Percentiles rank a stretch among this genome's conserved stretches.
phyloP scores from a whole-genome alignment of 2,113 vertebrate genomes.

The Larimichthys crocea region DNA sequence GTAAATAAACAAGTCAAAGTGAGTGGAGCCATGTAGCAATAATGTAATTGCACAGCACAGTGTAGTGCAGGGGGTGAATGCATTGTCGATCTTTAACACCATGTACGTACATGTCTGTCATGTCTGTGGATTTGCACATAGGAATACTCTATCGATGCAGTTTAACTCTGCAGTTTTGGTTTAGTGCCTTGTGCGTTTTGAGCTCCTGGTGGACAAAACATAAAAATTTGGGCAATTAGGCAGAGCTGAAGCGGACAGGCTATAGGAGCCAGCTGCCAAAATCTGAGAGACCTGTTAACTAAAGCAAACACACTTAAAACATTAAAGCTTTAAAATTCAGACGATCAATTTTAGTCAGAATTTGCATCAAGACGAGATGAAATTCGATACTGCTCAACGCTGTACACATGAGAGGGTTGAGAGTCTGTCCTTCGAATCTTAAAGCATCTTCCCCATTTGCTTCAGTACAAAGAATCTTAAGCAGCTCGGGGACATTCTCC shows the following conservation, averaged over 20 bases:
- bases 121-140: not conserved
- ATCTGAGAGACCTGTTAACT: constrained; percentile 10
- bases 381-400: not conserved
- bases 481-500: not conserved
- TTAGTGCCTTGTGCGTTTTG: not conserved
- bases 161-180: constrained; percentile 6
- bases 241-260: constrained; percentile 2
- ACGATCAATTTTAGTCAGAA: not conserved
- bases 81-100: not conserved
- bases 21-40: constrained; percentile 5
- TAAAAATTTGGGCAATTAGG: constrained; percentile 4
- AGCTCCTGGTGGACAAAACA: constrained; percentile 16
- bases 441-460: constrained; percentile 1
- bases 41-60: constrained; percentile 29
- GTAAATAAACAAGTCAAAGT: constrained; percentile 22
- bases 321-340: not conserved
- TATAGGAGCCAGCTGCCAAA: constrained; percentile 1
- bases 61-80: not conserved
- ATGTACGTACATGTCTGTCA: not conserved
- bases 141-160: too few relatives aligned
- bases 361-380: not conserved
- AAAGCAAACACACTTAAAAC: constrained; percentile 1
- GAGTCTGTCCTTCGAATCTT: not conserved
- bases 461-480: not conserved
- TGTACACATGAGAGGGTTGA: not conserved